Base-by-base conservation (phyloP, 2,797 vertebrate genomes). In the Craterocephalus amniculus region DNA sequence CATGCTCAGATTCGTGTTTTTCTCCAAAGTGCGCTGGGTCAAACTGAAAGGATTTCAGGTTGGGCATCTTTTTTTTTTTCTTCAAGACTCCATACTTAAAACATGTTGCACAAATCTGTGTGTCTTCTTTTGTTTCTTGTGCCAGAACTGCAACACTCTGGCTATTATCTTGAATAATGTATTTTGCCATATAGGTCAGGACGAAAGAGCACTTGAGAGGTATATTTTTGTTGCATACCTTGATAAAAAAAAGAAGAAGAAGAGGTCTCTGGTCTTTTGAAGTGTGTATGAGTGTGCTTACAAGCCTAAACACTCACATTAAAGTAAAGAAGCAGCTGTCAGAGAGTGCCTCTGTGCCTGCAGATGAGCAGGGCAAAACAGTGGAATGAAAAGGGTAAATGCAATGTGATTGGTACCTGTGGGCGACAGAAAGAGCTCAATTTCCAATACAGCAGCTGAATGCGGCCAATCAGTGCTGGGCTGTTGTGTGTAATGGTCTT, bases 381-480 rank as follows among this genome's bases (percentile, higher is more conserved):
- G 77, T 64, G 32, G 74, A 76, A 89, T 87, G 85, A 88, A 89
- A 89, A 89, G 83, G 79, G 85, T 87, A 88, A 90, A 88, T 85
- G 87, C 40, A 63, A 86, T 74, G 85, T 91, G 92, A 93, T 93
- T 93, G 88, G 81, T 93, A 93, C 93, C 93, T 94, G 92, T 92
- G 81, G 86, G 91, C 85, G 60, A 88, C 78, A 85, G 83, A 91
- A 89, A 86, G 78, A 91, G 93, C 91, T 92, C 87, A 87, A 91
- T 93, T 94, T 93, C 88, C 86, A 91, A 89, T 92, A 90, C 81
- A 89, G 89, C 85, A 73, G 87, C 91, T 92, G 90, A 94, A 92
- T 89, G 83, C 65, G 87, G 88, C 92, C 91, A 94, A 94, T 95
- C 94, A 92, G 87, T 81, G 72, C 70, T 69, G 59, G 83, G 75